Evolutionary conservation across 2,113 vertebrate genomes (phyloP), one percentile per base, ranked within the genome.

Genomic region (Apaloderma vittatum): DNA sequence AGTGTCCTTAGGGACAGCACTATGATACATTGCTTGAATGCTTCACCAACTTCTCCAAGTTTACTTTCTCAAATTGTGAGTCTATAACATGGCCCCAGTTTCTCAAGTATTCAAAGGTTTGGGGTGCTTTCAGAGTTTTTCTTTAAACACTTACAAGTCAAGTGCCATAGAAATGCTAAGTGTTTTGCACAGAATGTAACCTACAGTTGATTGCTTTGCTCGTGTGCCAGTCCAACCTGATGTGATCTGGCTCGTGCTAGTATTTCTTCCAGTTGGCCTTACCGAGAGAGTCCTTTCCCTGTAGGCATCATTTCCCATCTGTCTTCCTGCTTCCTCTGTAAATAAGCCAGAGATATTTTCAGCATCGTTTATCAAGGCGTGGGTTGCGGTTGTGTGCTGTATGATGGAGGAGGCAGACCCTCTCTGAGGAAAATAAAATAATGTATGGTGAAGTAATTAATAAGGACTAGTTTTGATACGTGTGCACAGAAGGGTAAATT

Each of bases 151-250:
- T 81, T 70, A 40, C 9, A 73, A 76, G 75, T 94, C 79, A 96
- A 95, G 93, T 96, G 89, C 96, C 89, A 61, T 87, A 63, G 79
- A 85, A 89, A 81, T 15, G 23, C 57, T 4, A 23, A 95, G 82
- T 86, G 88, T 90, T 91, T 78, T 86, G 92, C 88, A 88, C 63
- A 81, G 86, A 86, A 52, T 49, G 73, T 90, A 81, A 63, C 37
- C 46, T 93, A 12, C 54, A 36, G 65, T 27, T 57, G 68, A 54
- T 81, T 54, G 75, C 71, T 96, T 87, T 67, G 65, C 81, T 66
- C 0, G 0, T 71, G 63, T 67, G 52, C 83, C 79, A 45, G 63
- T 91, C 55, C 74, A 59, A 45, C 74, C 82, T 8, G 1, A 7
- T 26, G n/a, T 45, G 40, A 37, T 66, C 86, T 89, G 86, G 29